phyloP scores from a whole-genome alignment of 1,140 invertebrate genomes.

The Physella acuta region DNA sequence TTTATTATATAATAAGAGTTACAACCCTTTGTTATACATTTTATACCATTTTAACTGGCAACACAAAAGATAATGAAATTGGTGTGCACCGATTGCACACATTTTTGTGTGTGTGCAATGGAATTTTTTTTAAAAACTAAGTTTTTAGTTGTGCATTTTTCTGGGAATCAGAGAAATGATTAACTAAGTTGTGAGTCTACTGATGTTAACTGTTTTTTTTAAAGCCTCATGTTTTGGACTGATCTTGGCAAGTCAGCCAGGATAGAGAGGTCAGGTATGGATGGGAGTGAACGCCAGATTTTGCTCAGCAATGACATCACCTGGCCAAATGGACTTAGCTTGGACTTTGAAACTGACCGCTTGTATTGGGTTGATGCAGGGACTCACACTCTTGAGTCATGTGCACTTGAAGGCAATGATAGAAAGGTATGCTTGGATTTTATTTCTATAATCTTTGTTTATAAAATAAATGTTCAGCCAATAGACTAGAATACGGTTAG shows the following conservation, averaged over 20 bases:
- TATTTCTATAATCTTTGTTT: too few species aligned
- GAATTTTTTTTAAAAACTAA: background rate
- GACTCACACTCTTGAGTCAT: slow-evolving; percentile 47
- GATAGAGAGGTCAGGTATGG: slow-evolving; percentile 96
- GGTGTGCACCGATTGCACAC: background rate
- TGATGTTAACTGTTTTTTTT: background rate
- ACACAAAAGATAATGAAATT: background rate
- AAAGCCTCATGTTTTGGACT: slow-evolving; percentile 85
- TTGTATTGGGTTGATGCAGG: slow-evolving; percentile 92
- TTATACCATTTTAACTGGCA: too few species aligned
- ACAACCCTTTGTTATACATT: too few species aligned
- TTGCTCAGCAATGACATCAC: slow-evolving; percentile 64
- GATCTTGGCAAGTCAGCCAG: slow-evolving; percentile 98
- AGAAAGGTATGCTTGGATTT: slow-evolving; percentile 53
- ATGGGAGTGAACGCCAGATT: slow-evolving; percentile 73
- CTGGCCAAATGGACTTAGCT: slow-evolving; percentile 70
- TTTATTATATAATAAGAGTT: too few species aligned
- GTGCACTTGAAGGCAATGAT: slow-evolving; percentile 39
- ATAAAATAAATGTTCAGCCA: too few species aligned
- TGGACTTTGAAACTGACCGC: slow-evolving; percentile 78
- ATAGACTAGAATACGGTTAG: too few species aligned
- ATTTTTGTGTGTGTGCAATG: background rate
- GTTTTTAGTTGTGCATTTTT: background rate
- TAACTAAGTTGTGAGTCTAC: too few species aligned
- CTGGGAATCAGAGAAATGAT: background rate